These are phyloP conservation scores for Pseudomyrmex pallidus DNA, from an alignment of 1,140 invertebrate genomes.

Conservation along the genomic window DNA sequence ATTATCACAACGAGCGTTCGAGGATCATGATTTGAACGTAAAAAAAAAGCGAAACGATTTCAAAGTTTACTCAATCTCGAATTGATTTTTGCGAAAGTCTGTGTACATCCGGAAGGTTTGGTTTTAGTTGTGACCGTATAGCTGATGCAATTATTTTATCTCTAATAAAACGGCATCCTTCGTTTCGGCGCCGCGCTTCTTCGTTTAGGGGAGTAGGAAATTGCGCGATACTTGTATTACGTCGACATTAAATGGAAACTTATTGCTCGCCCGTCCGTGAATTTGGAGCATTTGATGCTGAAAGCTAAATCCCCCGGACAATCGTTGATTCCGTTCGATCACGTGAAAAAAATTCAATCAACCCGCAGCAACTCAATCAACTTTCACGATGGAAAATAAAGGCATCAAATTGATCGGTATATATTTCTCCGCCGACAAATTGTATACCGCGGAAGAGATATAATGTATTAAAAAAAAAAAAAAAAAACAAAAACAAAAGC, in stretches of 20 bases:
- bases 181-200: not conserved
- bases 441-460: constrained; percentile 12
- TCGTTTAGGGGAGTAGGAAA: not conserved
- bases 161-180: not conserved
- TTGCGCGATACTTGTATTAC: not conserved
- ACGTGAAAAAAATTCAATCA: constrained; percentile 67
- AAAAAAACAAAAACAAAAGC: constrained; percentile 16
- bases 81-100: constrained; percentile 8
- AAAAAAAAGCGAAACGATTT: not conserved
- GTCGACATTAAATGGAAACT: constrained; percentile 4
- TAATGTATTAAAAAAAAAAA: constrained; percentile 50
- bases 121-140: not conserved
- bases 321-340: constrained; percentile 53
- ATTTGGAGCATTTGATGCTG: constrained; percentile 21
- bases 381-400: constrained; percentile 67
- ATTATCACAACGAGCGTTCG: not conserved
- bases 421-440: constrained; percentile 33
- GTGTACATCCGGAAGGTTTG: not conserved
- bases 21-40: not conserved
- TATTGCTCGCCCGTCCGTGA: constrained; percentile 18
- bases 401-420: constrained; percentile 66
- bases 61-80: not conserved
- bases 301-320: constrained; percentile 55
- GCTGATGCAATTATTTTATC: not conserved
- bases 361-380: constrained; percentile 67